Evolutionary conservation across 2,888 invertebrate species (phyloP).

Genomic region (Vanessa cardui): DNA sequence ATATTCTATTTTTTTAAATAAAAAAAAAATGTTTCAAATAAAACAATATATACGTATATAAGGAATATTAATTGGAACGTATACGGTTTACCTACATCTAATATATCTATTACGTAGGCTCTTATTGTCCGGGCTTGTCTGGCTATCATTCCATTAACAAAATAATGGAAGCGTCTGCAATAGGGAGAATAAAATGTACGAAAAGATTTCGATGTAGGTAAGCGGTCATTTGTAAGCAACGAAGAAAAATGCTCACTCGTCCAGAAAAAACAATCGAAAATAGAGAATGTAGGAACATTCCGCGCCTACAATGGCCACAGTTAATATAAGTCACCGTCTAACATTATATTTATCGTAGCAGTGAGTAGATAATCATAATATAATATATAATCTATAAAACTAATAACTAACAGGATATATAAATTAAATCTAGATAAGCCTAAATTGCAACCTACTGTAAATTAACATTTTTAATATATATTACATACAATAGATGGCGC

Average conservation of each 20-base stretch:
- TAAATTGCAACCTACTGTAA: too few relatives aligned
- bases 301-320: constrained; percentile 2
- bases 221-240: constrained; percentile 78
- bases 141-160: constrained; percentile 74
- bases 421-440: too few relatives aligned
- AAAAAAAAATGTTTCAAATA: too few relatives aligned
- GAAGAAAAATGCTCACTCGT: constrained; percentile 75
- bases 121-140: constrained; percentile 68
- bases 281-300: constrained; percentile 17
- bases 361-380: too few relatives aligned
- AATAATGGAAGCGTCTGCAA: constrained; percentile 72
- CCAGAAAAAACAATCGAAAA: constrained; percentile 60
- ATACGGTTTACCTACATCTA: constrained; percentile 21
- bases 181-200: constrained; percentile 70
- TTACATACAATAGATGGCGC: too few relatives aligned
- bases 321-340: background rate
- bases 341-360: too few relatives aligned
- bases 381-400: too few relatives aligned
- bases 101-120: constrained; percentile 49
- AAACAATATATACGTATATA: background rate
- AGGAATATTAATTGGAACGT: constrained; percentile 5
- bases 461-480: too few relatives aligned
- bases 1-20: too few relatives aligned
- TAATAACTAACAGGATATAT: too few relatives aligned
- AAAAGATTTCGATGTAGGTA: constrained; percentile 70